Evolutionary conservation across 2,888 invertebrate species (phyloP).

Genomic region (Torymus tubicola): DNA sequence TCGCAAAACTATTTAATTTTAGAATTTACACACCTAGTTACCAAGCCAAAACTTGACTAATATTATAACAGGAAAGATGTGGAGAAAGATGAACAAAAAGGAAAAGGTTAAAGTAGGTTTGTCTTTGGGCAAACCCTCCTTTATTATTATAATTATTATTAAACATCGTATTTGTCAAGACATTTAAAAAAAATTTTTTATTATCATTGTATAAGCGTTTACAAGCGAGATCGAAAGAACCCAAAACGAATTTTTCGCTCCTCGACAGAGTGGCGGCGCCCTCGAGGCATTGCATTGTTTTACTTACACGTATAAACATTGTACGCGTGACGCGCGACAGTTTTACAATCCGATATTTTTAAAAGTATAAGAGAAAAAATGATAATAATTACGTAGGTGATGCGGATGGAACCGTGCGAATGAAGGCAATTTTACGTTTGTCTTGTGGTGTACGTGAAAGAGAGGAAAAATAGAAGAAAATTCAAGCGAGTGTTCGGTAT

Average conservation of each 20-base stretch:
- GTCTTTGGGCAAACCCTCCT: background rate
- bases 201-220: slow-evolving; percentile 41
- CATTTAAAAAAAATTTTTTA: slow-evolving; percentile 62
- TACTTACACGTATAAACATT: slow-evolving; percentile 31
- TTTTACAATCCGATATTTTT: slow-evolving; percentile 56
- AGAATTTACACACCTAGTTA: slow-evolving; percentile 69
- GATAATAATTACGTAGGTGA: slow-evolving; percentile 54
- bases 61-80: slow-evolving; percentile 59
- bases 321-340: slow-evolving; percentile 48
- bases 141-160: background rate
- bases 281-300: slow-evolving; percentile 31
- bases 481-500: slow-evolving; percentile 56
- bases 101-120: slow-evolving; percentile 36
- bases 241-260: slow-evolving; percentile 44
- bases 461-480: slow-evolving; percentile 39
- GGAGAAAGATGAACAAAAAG: slow-evolving; percentile 14
- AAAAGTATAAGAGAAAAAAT: slow-evolving; percentile 38
- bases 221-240: slow-evolving; percentile 26
- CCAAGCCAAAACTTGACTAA: slow-evolving; percentile 72
- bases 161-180: slow-evolving; percentile 58
- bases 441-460: slow-evolving; percentile 53
- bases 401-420: slow-evolving; percentile 51
- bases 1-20: slow-evolving; percentile 67
- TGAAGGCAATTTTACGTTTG: slow-evolving; percentile 53
- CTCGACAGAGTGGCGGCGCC: slow-evolving; percentile 27